phyloP scores from a whole-genome alignment of 1,140 invertebrate species.

The Euglossa dilemma region DNA sequence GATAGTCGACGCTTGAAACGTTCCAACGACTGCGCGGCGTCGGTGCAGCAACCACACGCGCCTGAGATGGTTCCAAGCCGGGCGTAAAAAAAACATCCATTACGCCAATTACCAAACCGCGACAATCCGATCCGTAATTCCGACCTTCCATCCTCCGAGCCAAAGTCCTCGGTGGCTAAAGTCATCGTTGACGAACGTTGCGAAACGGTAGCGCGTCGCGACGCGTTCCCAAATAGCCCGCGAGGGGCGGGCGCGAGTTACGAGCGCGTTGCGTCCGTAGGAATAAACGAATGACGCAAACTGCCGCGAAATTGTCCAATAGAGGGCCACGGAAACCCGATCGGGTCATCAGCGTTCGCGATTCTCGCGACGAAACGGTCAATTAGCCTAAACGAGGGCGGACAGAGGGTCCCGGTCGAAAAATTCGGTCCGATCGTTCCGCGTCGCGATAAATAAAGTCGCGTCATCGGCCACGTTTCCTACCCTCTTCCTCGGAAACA shows the following conservation, averaged over 20 bases:
- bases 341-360: slow-evolving; percentile 16
- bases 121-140: background rate
- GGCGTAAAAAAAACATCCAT: too few species aligned
- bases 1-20: too few species aligned
- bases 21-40: too few species aligned
- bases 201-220: background rate
- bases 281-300: slow-evolving; percentile 31
- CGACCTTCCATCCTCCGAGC: background rate
- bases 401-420: background rate
- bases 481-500: too few species aligned
- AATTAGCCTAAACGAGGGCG: slow-evolving; percentile 25
- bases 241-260: background rate
- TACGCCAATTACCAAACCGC: too few species aligned
- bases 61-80: too few species aligned
- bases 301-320: slow-evolving; percentile 12
- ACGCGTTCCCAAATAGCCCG: background rate
- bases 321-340: slow-evolving; percentile 10
- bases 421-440: background rate
- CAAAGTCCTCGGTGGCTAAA: background rate
- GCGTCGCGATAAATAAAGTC: background rate
- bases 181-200: slow-evolving; percentile 1
- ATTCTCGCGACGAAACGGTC: slow-evolving; percentile 8
- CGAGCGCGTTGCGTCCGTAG: background rate
- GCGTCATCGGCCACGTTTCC: background rate
- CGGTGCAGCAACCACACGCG: too few species aligned